phyloP scores from a whole-genome alignment of 1,140 invertebrate genomes.

The Drosophila lacteicornis region DNA sequence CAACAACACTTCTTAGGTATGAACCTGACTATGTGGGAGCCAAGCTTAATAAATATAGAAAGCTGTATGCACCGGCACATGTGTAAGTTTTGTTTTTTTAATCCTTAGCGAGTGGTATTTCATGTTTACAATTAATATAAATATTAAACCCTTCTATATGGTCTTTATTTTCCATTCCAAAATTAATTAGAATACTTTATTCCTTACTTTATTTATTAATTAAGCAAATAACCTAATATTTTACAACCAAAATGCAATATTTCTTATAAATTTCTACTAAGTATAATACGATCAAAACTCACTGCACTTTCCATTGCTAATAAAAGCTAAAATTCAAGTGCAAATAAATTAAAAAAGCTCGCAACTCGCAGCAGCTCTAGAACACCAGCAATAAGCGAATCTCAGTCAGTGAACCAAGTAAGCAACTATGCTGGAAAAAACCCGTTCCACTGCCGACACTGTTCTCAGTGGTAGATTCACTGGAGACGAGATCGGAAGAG shows the following conservation, averaged over 20 bases:
- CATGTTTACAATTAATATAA: too few species aligned
- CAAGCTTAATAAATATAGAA: too few species aligned
- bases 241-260: not conserved
- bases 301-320: conserved; percentile 9
- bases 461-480: conserved; percentile 30
- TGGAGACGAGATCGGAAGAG: conserved; percentile 12
- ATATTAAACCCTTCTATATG: too few species aligned
- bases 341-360: conserved; percentile 47
- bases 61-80: too few species aligned
- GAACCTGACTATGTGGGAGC: too few species aligned
- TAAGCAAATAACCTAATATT: not conserved
- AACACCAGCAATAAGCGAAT: conserved; percentile 10
- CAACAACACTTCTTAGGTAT: too few species aligned
- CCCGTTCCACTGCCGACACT: conserved; percentile 20
- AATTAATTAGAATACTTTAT: too few species aligned
- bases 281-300: not conserved
- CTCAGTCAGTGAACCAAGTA: conserved; percentile 28
- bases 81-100: too few species aligned
- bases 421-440: conserved; percentile 29
- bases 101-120: too few species aligned
- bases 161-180: not conserved
- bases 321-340: conserved; percentile 13
- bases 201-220: not conserved
- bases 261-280: not conserved
- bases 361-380: not conserved